phyloP scores from a whole-genome alignment of 2,797 vertebrate genomes.

The Acropternis orthonyx region DNA sequence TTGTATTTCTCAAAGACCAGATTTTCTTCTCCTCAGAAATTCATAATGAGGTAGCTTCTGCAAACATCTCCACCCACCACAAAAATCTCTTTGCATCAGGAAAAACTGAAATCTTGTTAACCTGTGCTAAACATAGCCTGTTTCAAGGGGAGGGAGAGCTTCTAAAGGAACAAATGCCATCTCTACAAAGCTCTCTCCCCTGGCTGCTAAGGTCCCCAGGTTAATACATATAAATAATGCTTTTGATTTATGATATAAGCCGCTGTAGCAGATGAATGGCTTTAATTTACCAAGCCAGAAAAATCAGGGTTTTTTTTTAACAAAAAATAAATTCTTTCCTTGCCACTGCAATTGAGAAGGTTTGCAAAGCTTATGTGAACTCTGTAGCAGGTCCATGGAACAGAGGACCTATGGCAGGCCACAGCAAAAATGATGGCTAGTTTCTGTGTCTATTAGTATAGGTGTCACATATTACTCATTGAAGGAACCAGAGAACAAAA shows the following conservation, averaged over 20 bases:
- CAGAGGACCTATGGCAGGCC: not conserved
- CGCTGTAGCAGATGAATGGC: slow-evolving; percentile 21
- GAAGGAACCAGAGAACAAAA: not conserved
- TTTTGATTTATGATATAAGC: slow-evolving; percentile 27
- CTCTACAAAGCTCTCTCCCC: not conserved
- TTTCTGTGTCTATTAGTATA: not conserved
- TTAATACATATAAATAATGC: slow-evolving; percentile 1
- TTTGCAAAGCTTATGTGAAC: not conserved
- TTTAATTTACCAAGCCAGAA: slow-evolving; percentile 27
- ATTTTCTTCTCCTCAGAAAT: not conserved
- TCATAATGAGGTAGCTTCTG: not conserved
- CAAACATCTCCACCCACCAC: not conserved
- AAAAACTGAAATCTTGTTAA: not conserved
- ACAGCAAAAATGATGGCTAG: not conserved
- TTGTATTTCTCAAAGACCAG: not conserved
- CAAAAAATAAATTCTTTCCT: not conserved
- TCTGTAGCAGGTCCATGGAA: not conserved
- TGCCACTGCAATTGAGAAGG: not conserved
- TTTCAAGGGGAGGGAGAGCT: not conserved
- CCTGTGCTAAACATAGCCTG: not conserved
- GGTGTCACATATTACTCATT: not conserved
- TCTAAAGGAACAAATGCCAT: not conserved
- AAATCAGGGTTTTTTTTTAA: not conserved
- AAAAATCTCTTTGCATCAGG: not conserved
- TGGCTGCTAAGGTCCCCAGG: not conserved